Percentiles rank a stretch among this genome's conserved stretches.
Evolutionary conservation across 2,888 invertebrate species (phyloP).

Genomic region (Toxonevra muliebris): DNA sequence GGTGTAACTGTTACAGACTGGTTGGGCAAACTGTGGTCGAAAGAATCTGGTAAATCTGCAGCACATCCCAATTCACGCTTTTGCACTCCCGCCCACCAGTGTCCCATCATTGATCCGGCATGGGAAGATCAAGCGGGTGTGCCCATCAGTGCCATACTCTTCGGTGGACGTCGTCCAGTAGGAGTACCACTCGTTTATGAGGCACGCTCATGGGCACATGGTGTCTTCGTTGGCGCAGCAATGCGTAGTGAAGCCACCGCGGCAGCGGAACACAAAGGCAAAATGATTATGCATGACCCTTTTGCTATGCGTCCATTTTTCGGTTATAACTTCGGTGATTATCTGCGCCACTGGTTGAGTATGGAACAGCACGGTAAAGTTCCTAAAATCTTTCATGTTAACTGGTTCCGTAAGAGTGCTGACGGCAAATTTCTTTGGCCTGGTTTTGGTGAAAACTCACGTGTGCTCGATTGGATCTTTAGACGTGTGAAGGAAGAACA

Average conservation of each 20-base stretch:
- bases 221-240: conserved; percentile 92
- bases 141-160: conserved; percentile 94
- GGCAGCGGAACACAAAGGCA: conserved; percentile 94
- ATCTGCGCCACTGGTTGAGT: conserved; percentile 92
- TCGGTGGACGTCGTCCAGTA: conserved; percentile 92
- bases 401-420: conserved; percentile 94
- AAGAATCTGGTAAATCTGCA: conserved; percentile 74
- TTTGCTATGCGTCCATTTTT: conserved; percentile 99
- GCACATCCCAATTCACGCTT: conserved; percentile 99
- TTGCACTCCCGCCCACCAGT: conserved; percentile 93
- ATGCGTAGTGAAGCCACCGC: conserved; percentile 98
- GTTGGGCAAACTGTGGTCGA: conserved; percentile 80
- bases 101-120: conserved; percentile 91
- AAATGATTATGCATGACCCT: conserved; percentile 96
- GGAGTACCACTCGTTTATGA: conserved; percentile 96
- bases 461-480: conserved; percentile 96
- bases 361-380: conserved; percentile 78
- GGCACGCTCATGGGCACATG: conserved; percentile 92
- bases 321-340: conserved; percentile 98
- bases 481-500: conserved; percentile 83
- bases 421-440: conserved; percentile 97
- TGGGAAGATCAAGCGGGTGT: conserved; percentile 96
- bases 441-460: conserved; percentile 95
- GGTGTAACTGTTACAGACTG: conserved; percentile 78
- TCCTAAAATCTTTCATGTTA: conserved; percentile 97